These are phyloP conservation scores for Chloroclystis v-ata DNA, from an alignment of 2,888 invertebrate genomes.

Conservation along the genomic window DNA sequence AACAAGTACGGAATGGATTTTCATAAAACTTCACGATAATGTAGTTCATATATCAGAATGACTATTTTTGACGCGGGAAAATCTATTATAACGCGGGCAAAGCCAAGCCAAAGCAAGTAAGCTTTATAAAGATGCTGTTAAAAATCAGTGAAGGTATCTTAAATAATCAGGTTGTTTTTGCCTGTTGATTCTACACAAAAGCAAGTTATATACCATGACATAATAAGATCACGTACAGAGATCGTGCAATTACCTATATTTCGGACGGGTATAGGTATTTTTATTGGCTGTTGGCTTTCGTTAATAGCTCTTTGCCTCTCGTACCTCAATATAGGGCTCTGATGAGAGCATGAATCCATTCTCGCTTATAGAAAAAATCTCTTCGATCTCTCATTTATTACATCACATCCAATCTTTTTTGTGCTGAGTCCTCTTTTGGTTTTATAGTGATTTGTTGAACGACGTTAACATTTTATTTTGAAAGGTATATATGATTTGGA, in stretches of 20 bases:
- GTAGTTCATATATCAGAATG: no score
- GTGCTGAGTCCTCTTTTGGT: background rate
- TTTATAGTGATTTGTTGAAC: background rate
- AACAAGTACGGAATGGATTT: no score
- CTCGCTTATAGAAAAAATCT: no score
- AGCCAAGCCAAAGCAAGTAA: no score
- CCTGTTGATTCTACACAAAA: constrained; percentile 9
- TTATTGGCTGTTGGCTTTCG: constrained; percentile 41
- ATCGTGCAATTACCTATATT: constrained; percentile 34
- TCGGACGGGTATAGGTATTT: constrained; percentile 39
- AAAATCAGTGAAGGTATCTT: background rate
- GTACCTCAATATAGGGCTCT: constrained; percentile 24
- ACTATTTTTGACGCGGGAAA: no score
- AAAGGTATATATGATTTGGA: no score
- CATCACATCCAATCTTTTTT: background rate
- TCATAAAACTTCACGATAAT: no score
- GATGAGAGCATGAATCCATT: constrained; percentile 28
- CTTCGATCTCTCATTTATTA: constrained; percentile 8
- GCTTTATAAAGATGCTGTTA: no score
- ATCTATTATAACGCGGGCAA: no score
- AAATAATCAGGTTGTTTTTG: constrained; percentile 1
- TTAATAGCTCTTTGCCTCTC: constrained; percentile 28
- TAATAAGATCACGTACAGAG: constrained; percentile 51
- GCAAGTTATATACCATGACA: constrained; percentile 33
- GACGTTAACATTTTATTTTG: background rate